Base-by-base conservation (phyloP, 2,888 invertebrate genomes). In the Griposia aprilina region DNA sequence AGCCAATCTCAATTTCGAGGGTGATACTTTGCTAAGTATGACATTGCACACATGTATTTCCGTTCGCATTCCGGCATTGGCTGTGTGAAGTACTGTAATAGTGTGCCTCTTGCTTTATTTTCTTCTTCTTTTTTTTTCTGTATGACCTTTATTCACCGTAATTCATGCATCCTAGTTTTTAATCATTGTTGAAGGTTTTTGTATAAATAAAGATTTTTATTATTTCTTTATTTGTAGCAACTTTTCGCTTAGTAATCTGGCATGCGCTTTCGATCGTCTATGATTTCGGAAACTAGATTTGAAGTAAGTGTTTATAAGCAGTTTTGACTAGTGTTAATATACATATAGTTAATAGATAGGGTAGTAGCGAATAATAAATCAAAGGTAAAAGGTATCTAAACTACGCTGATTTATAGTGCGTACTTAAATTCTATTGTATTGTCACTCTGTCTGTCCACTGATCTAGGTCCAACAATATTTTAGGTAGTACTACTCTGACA, bases 401-500 rank as follows among this genome's bases (percentile, higher is more conserved):
- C 26, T 41, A 17, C 20, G 30, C 11, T 82, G 82, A 79, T 65
- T 65, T 59, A 52, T 59, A 26, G 65, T 36, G 10, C 57, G 23
- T 76, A 23, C 2, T 76, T 57, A 59, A 45, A 45, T 60, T 60
- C 70, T 26, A 80, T 80, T 80, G 66, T 67, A 26, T 50, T 80
- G 84, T 80, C 48, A 83, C 41, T 83, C 48, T 50, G 23, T 45
- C 30, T 79, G 60, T 80, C 84, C 17, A 67, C 50, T 80, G 36
- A 67, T 62, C 30, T 81, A 57, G 71, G 71, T 71, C 55, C 41
- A 66, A 45, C 23, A 50, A 80, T 67, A 48, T 60, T 55, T 77
- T 66, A 59, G 65, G 5, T 45, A 36, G 30, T 50, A 59, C n/a
- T 65, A 20, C 20, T 74, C 26, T 11, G 78, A 80, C 78, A 66